Percentiles rank a stretch among this genome's conserved stretches.
phyloP scores from a whole-genome alignment of 1,140 invertebrate genomes.

The Archegozetes longisetosus region DNA sequence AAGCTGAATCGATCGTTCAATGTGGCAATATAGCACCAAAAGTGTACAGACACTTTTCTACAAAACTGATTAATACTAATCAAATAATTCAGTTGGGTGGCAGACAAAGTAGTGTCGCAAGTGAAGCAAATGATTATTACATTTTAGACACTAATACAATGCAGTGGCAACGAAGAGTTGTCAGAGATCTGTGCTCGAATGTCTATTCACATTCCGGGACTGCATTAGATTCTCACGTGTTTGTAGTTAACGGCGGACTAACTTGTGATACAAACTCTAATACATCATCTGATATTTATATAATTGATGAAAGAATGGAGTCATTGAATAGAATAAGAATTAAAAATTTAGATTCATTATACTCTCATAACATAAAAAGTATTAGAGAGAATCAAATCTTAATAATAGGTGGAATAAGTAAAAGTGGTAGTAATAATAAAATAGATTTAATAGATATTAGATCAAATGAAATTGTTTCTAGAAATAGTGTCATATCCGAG shows the following conservation, averaged over 20 bases:
- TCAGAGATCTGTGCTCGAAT: neutral
- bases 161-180: neutral
- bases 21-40: no score
- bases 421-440: neutral
- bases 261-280: neutral
- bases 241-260: neutral
- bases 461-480: neutral
- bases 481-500: slow-evolving; percentile 1
- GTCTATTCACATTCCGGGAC: neutral
- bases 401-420: neutral
- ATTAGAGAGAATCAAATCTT: neutral
- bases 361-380: neutral
- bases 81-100: neutral
- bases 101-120: neutral
- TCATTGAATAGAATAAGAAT: neutral
- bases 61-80: neutral
- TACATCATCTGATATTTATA: neutral
- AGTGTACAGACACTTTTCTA: neutral
- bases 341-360: neutral
- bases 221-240: neutral
- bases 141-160: neutral
- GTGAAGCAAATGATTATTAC: neutral
- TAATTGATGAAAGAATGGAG: neutral
- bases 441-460: neutral
- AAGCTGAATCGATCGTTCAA: no score